These are phyloP conservation scores for Dromiciops gliroides DNA, from an alignment of 2,113 vertebrate genomes.

Conservation along the genomic window DNA sequence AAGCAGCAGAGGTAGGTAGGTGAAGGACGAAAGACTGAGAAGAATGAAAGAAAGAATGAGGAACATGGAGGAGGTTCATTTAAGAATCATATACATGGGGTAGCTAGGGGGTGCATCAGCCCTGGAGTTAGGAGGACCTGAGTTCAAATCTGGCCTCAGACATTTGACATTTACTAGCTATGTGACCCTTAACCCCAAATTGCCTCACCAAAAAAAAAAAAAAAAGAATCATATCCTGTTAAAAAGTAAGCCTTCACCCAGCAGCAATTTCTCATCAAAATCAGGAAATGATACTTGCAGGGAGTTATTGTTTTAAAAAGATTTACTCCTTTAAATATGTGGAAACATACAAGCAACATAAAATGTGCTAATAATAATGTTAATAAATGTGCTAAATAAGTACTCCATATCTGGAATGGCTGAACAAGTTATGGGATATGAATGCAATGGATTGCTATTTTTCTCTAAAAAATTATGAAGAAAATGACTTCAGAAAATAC, in stretches of 20 bases:
- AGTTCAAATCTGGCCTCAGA: too few relatives aligned
- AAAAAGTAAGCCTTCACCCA: background rate
- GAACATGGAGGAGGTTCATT: background rate
- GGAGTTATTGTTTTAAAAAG: background rate
- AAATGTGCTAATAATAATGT: conserved; percentile 15
- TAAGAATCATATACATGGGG: conserved; percentile 1
- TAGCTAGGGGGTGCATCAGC: too few relatives aligned
- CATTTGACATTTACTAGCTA: too few relatives aligned
- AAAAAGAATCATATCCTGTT: background rate
- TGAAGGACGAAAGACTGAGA: background rate
- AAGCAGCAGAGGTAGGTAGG: background rate
- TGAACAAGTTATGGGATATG: background rate
- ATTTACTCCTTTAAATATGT: conserved; percentile 41
- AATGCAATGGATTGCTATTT: background rate
- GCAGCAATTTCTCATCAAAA: background rate
- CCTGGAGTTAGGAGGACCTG: too few relatives aligned
- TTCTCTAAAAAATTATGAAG: background rate
- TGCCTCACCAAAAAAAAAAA: too few relatives aligned
- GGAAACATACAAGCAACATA: conserved; percentile 5
- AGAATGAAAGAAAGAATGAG: background rate
- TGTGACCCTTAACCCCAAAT: too few relatives aligned
- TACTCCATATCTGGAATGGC: background rate
- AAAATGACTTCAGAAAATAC: background rate
- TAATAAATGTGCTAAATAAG: background rate
- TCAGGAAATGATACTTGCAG: background rate